Base-by-base conservation (phyloP, 1,140 invertebrate species). In the Asbolus verrucosus region DNA sequence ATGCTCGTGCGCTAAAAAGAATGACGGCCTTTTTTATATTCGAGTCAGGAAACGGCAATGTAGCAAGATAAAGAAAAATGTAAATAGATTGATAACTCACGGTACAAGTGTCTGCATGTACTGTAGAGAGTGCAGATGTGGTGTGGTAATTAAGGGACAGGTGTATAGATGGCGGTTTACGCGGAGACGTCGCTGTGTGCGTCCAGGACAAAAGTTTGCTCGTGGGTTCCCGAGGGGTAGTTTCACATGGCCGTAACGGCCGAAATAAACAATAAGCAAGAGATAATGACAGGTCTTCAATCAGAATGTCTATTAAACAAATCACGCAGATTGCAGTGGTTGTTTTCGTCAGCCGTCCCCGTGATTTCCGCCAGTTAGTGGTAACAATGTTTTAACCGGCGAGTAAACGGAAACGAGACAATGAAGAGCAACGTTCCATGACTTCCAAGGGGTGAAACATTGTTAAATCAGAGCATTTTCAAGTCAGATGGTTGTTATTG, bases 351-450 rank as follows among this genome's bases (percentile, higher is more conserved):
- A 71, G 36, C 61, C 61, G 61, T 63, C 61, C 60, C 70, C 30
- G 63, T 71, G 63, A 63, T 67, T 67, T 71, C 70, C 65, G 59
- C 38, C 70, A 62, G 70, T 71, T 66, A 67, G 63, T 61, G 60
- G 66, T 71, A 46, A 62, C 59, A 71, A 71, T 71, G 70, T 67
- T 67, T 71, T 71, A 71, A 71, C 16, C 65, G 60, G 46, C 70
- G 65, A 30, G 27, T 71, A 71, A 67, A 71, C 70, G 70, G 70
- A 71, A 71, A 41, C 65, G 18, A 39, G 41, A 71, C 70, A 71
- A 71, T 63, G 61, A 63, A 63, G 61, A 63, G 33, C 61, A 63
- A 24, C 61, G 61, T 63, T 63, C 61, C 63, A 66, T 66, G 39
- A 50, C 43, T 66, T 33, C 41, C 36, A 50, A 66, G 63, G 43